phyloP scores from a whole-genome alignment of 2,888 invertebrate genomes.

The Tachystola acroxantha region DNA sequence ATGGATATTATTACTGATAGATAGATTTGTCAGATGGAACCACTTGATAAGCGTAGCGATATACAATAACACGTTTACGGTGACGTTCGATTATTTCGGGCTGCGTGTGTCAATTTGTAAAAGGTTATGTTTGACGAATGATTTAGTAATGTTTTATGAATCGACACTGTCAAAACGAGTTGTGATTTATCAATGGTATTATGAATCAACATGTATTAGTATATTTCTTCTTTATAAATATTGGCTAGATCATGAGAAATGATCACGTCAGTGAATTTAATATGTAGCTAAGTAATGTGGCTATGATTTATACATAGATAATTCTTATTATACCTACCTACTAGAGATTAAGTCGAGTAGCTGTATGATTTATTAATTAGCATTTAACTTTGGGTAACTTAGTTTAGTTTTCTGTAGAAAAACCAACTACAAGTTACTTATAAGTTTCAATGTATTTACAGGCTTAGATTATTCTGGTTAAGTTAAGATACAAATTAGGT shows the following conservation, averaged over 20 bases:
- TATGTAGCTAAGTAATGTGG: too few relatives aligned
- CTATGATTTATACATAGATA: too few relatives aligned
- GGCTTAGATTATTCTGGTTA: too few relatives aligned
- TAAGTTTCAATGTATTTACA: too few relatives aligned
- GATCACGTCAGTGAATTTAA: too few relatives aligned
- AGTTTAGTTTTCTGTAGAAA: too few relatives aligned
- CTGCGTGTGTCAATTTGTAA: slow-evolving; percentile 3
- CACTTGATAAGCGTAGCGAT: slow-evolving; percentile 6
- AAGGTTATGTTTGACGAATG: slow-evolving; percentile 7
- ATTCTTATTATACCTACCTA: too few relatives aligned
- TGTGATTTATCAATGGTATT: background rate
- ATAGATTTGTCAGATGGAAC: slow-evolving; percentile 27
- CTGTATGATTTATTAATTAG: too few relatives aligned
- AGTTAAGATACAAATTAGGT: too few relatives aligned
- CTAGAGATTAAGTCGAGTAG: too few relatives aligned
- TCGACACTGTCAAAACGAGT: background rate
- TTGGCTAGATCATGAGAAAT: background rate
- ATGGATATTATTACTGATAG: slow-evolving; percentile 31
- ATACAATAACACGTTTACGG: slow-evolving; percentile 8
- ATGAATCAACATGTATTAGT: background rate
- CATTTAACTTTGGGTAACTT: too few relatives aligned
- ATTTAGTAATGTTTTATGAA: slow-evolving; percentile 2
- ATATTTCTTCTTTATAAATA: background rate
- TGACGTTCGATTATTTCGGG: slow-evolving; percentile 7
- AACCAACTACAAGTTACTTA: too few relatives aligned